Evolutionary conservation across 2,797 vertebrate species (phyloP).

Genomic region (Coilia nasus): DNA sequence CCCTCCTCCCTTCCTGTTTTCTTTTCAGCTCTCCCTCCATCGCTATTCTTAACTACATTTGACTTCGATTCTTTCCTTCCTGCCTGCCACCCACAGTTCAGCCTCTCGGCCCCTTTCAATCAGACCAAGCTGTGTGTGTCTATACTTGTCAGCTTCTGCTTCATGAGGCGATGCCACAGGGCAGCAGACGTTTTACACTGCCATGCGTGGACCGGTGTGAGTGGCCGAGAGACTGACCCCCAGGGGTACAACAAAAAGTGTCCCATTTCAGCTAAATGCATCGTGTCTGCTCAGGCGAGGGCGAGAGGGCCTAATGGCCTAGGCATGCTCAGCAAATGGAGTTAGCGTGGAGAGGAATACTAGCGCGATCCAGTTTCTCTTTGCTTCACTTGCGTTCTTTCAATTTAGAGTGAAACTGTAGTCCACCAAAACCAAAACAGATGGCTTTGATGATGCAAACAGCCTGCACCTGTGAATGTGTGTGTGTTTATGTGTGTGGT

Average conservation of each 20-base stretch:
- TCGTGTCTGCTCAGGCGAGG: background rate
- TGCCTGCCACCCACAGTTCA: background rate
- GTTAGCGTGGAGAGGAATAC: background rate
- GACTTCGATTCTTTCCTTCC: background rate
- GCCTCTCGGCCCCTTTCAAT: background rate
- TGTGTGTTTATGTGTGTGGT: background rate
- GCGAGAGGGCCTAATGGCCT: background rate
- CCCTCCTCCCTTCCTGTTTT: background rate
- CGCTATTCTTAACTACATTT: background rate
- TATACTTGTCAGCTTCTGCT: background rate
- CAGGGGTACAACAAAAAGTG: background rate
- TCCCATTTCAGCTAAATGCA: background rate
- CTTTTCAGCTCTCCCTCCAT: background rate
- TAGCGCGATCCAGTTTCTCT: background rate
- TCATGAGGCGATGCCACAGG: background rate
- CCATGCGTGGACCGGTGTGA: background rate
- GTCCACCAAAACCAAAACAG: slow-evolving; percentile 15
- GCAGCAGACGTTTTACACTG: background rate
- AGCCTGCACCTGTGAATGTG: slow-evolving; percentile 37
- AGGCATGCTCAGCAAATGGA: background rate
- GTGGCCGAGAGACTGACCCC: background rate
- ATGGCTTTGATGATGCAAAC: background rate
- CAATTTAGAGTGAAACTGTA: slow-evolving; percentile 12
- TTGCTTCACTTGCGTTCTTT: background rate
- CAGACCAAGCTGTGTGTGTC: background rate